A percentile compares a stretch with the other conserved stretches of the same genome.
Evolutionary conservation across 2,888 invertebrate genomes (phyloP).

Genomic region (Athrips mouffetella): DNA sequence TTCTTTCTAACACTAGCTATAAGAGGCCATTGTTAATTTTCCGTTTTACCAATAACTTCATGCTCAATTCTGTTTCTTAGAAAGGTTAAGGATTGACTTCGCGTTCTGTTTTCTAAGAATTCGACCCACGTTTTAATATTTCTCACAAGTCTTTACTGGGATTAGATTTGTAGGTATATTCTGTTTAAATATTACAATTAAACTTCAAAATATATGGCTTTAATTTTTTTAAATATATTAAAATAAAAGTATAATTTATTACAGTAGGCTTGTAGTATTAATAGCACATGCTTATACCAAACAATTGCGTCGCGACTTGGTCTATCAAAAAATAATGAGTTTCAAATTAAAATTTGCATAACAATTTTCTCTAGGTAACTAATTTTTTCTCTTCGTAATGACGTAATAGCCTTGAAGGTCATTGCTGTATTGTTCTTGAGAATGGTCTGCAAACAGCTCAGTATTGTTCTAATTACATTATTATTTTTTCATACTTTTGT

Average conservation of each 20-base stretch:
- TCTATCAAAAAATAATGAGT: background rate
- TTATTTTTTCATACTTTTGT: too few relatives aligned
- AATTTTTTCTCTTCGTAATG: background rate
- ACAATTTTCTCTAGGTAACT: background rate
- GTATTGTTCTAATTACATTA: background rate
- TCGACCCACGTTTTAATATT: background rate
- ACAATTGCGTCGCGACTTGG: too few relatives aligned
- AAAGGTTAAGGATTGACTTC: conserved; percentile 3
- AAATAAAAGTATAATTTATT: too few relatives aligned
- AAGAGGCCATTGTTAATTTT: conserved; percentile 1
- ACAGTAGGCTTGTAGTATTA: too few relatives aligned
- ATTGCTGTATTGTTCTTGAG: background rate
- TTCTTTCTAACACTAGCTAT: too few relatives aligned
- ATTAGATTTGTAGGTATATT: too few relatives aligned
- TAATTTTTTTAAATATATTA: too few relatives aligned
- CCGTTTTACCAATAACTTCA: background rate
- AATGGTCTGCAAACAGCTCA: background rate
- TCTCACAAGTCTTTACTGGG: background rate
- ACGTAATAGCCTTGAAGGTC: background rate
- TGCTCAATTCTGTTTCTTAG: background rate
- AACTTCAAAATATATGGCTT: too few relatives aligned
- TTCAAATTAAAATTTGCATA: background rate
- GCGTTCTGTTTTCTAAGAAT: background rate
- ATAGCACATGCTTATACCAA: too few relatives aligned
- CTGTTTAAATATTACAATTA: too few relatives aligned